These are phyloP conservation scores for Ypsolopha scabrella DNA, from an alignment of 2,888 invertebrate genomes.

Conservation along the genomic window DNA sequence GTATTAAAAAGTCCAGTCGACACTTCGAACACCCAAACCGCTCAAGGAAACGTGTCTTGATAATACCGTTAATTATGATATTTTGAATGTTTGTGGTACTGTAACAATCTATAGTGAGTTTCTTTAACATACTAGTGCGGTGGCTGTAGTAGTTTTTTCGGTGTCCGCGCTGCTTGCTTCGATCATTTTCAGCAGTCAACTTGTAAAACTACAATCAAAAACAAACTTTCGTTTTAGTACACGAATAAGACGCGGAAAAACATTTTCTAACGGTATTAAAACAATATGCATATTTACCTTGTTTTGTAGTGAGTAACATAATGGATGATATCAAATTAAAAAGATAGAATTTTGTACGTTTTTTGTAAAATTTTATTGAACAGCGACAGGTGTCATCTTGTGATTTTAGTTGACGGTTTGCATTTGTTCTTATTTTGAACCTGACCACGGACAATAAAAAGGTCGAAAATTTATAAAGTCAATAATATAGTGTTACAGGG, in stretches of 20 bases:
- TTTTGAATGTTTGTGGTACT: no score
- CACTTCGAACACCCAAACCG: no score
- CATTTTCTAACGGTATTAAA: not conserved
- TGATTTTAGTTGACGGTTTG: slow-evolving; percentile 36
- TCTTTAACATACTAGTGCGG: slow-evolving; percentile 12
- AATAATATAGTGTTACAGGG: no score
- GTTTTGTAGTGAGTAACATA: slow-evolving; percentile 46
- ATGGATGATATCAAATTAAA: slow-evolving; percentile 48
- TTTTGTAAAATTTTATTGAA: slow-evolving; percentile 48
- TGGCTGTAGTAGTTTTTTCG: slow-evolving; percentile 33
- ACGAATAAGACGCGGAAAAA: slow-evolving; percentile 14
- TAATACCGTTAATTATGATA: no score
- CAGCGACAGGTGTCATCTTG: slow-evolving; percentile 48
- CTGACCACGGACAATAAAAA: no score
- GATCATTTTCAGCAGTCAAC: slow-evolving; percentile 42
- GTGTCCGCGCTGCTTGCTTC: slow-evolving; percentile 35
- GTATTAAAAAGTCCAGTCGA: no score
- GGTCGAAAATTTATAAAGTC: no score
- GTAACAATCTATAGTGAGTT: not conserved
- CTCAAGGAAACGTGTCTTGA: no score
- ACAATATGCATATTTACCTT: slow-evolving; percentile 28
- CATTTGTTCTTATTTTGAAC: slow-evolving; percentile 41
- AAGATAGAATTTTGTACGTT: slow-evolving; percentile 24
- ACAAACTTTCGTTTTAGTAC: not conserved
- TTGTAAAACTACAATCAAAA: slow-evolving; percentile 3